Evolutionary conservation across 2,113 vertebrate genomes (phyloP).

Genomic region (Ailurus styani): DNA sequence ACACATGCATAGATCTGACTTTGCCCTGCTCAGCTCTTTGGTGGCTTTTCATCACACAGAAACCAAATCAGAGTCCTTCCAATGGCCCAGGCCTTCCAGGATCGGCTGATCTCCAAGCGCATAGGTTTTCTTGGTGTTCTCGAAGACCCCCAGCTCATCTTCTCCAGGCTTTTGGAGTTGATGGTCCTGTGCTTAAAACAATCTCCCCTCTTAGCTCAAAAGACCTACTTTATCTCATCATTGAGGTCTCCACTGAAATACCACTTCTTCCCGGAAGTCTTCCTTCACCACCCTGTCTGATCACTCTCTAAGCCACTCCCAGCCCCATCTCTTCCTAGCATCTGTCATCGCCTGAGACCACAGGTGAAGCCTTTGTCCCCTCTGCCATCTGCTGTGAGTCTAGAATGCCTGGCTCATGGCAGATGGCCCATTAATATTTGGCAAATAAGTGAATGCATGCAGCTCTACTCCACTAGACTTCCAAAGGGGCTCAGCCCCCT

Average conservation of each 20-base stretch:
- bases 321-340: neutral
- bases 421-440: neutral
- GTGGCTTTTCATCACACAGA: neutral
- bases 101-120: rapidly evolving
- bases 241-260: rapidly evolving
- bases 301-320: neutral
- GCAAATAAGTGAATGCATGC: neutral
- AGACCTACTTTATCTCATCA: neutral
- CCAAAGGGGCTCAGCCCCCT: neutral
- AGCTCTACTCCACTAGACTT: neutral
- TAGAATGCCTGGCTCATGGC: neutral
- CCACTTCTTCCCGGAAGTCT: neutral
- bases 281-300: too few relatives aligned
- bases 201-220: neutral
- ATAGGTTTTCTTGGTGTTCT: neutral
- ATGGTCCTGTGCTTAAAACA: neutral
- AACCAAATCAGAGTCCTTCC: neutral
- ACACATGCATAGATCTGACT: rapidly evolving
- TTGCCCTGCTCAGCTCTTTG: rapidly evolving
- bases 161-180: neutral
- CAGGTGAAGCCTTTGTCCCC: neutral
- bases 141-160: too few relatives aligned
- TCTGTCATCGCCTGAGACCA: neutral
- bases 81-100: rapidly evolving
- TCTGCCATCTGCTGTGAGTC: neutral